Percentiles rank a stretch among this genome's conserved stretches.
These are phyloP conservation scores for Eretmochelys imbricata DNA, from an alignment of 2,113 vertebrate genomes.

Conservation along the genomic window DNA sequence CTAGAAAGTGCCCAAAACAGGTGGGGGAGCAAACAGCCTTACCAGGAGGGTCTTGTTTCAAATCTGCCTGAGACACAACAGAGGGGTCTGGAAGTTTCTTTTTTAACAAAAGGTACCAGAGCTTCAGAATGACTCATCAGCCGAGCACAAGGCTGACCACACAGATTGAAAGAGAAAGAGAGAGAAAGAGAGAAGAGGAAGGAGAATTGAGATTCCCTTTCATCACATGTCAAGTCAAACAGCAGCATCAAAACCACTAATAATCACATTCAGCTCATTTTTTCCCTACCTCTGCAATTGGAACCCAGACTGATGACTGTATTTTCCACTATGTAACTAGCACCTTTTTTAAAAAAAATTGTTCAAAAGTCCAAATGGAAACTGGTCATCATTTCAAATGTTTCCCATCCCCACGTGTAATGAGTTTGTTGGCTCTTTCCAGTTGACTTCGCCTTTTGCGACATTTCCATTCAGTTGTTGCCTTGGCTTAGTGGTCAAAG, in stretches of 20 bases:
- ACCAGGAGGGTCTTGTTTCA: neutral
- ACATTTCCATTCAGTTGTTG: accelerated
- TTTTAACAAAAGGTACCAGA: accelerated
- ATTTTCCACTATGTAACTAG: neutral
- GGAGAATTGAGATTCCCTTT: neutral
- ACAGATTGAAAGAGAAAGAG: accelerated
- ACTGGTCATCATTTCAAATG: neutral
- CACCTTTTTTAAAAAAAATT: neutral
- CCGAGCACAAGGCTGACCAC: neutral
- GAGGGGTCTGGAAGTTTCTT: neutral
- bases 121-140: neutral
- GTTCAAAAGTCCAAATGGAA: neutral
- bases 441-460: neutral
- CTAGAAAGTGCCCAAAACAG: neutral
- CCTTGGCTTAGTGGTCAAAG: neutral
- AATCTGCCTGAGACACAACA: accelerated
- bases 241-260: neutral
- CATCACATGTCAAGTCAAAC: neutral
- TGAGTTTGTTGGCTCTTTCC: accelerated
- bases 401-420: neutral
- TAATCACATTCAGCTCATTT: slow-evolving; percentile 29
- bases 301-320: neutral
- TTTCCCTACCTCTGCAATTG: neutral
- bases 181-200: neutral
- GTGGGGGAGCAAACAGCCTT: neutral